Conservation (phyloP, 37 sponge, comb jelly and placozoan genomes). For the Corticium candelabrum region DNA sequence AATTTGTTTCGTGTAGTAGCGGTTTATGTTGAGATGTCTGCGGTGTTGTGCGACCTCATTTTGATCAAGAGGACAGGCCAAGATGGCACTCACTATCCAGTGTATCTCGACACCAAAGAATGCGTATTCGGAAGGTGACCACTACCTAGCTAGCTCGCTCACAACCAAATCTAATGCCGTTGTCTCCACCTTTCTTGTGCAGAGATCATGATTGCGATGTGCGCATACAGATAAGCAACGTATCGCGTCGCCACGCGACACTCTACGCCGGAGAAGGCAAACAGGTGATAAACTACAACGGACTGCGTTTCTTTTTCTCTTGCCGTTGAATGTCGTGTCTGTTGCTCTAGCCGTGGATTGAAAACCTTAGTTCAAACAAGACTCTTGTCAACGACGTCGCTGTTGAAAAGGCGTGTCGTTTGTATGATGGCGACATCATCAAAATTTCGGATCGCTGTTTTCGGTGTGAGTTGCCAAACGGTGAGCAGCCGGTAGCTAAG, state of each 20-base stretch:
- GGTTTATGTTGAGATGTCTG: too few relatives aligned
- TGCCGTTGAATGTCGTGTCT: too few relatives aligned
- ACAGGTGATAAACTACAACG: too few relatives aligned
- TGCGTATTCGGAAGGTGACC: constrained; percentile 1
- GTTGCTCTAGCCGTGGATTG: background rate
- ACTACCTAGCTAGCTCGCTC: too few relatives aligned
- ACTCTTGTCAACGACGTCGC: background rate
- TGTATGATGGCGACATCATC: background rate
- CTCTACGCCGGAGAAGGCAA: background rate
- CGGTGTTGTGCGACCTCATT: too few relatives aligned
- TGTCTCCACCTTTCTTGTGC: too few relatives aligned
- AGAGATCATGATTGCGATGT: background rate
- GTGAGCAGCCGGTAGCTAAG: background rate
- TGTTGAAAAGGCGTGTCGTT: background rate
- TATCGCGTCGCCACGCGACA: background rate
- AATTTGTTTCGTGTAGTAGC: too few relatives aligned
- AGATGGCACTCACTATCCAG: too few relatives aligned
- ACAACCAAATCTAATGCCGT: too few relatives aligned
- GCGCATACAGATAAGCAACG: background rate
- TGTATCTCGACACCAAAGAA: too few relatives aligned
- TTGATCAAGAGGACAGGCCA: too few relatives aligned
- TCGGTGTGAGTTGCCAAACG: background rate
- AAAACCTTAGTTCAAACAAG: background rate
- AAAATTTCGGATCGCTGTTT: background rate
- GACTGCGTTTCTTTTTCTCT: too few relatives aligned